Percentiles rank a stretch among this genome's conserved stretches.
Evolutionary conservation across 2,888 invertebrate genomes (phyloP).

Genomic region (Andrena camellia): DNA sequence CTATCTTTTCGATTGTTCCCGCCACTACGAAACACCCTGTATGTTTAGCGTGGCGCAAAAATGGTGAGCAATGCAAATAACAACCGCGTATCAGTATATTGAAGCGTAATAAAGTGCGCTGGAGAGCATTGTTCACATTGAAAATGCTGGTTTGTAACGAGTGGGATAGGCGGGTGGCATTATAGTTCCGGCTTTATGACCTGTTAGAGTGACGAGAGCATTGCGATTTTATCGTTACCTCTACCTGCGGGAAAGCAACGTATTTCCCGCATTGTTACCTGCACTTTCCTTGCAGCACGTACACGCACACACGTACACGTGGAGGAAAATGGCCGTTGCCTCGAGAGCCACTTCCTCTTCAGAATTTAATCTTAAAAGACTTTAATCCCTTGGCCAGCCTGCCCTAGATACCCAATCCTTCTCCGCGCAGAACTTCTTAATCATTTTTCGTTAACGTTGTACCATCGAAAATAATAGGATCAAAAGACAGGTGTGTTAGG

Average conservation of each 20-base stretch:
- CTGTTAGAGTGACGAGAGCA: slow-evolving; percentile 42
- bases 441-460: neutral
- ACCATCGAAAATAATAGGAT: neutral
- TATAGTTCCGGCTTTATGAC: slow-evolving; percentile 49
- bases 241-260: slow-evolving; percentile 28
- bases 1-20: neutral
- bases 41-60: slow-evolving; percentile 9
- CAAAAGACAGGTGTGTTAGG: neutral
- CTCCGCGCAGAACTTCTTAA: neutral
- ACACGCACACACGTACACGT: neutral
- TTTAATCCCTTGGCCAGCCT: slow-evolving; percentile 11
- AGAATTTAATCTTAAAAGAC: slow-evolving; percentile 42
- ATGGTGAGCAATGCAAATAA: slow-evolving; percentile 34
- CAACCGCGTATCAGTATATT: neutral
- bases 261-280: slow-evolving; percentile 52
- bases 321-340: neutral
- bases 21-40: neutral
- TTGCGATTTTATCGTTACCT: slow-evolving; percentile 47
- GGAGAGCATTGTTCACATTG: slow-evolving; percentile 41
- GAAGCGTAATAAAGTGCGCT: slow-evolving; percentile 4
- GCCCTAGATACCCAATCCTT: slow-evolving; percentile 12
- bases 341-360: slow-evolving; percentile 29
- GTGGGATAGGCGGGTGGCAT: slow-evolving; percentile 9
- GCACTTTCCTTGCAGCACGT: slow-evolving; percentile 23
- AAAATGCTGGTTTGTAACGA: slow-evolving; percentile 36